phyloP scores from a whole-genome alignment of 2,797 vertebrate species.

The Myiotriccus ornatus region DNA sequence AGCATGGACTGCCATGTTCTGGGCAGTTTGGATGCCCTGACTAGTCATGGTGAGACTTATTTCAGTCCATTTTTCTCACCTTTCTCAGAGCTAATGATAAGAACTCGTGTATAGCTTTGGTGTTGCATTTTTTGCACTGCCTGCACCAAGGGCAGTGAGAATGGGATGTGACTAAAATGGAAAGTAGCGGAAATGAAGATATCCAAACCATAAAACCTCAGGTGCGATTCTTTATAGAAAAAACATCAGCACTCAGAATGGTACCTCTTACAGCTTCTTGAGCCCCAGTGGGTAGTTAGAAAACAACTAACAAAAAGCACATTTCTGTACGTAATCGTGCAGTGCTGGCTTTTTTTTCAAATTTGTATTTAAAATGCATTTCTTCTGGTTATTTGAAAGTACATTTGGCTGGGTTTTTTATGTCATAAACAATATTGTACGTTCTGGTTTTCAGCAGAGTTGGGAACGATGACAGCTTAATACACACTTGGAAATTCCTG shows the following conservation, averaged over 20 bases:
- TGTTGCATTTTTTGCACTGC: not conserved
- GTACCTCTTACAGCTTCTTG: not conserved
- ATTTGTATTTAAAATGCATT: not conserved
- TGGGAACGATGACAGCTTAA: slow-evolving; percentile 88
- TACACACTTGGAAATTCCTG: slow-evolving; percentile 87
- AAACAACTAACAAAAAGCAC: not conserved
- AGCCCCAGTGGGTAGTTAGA: not conserved
- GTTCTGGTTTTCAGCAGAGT: slow-evolving; percentile 74
- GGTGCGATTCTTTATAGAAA: not conserved
- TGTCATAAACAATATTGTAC: not conserved
- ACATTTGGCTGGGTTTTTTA: not conserved
- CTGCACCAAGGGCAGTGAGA: not conserved
- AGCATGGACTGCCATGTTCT: not conserved
- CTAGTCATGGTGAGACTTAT: not conserved
- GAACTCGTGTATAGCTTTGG: not conserved
- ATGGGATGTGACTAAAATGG: not conserved
- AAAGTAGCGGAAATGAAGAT: not conserved
- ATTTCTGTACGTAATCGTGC: fast-evolving
- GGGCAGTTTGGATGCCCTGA: not conserved
- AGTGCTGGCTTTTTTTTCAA: not conserved
- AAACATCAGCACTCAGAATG: not conserved
- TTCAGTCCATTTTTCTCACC: not conserved
- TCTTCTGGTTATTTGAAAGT: not conserved
- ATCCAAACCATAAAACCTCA: not conserved
- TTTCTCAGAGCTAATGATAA: not conserved